phyloP scores from a whole-genome alignment of 2,888 invertebrate species.

The Lepidochrysops patricia region DNA sequence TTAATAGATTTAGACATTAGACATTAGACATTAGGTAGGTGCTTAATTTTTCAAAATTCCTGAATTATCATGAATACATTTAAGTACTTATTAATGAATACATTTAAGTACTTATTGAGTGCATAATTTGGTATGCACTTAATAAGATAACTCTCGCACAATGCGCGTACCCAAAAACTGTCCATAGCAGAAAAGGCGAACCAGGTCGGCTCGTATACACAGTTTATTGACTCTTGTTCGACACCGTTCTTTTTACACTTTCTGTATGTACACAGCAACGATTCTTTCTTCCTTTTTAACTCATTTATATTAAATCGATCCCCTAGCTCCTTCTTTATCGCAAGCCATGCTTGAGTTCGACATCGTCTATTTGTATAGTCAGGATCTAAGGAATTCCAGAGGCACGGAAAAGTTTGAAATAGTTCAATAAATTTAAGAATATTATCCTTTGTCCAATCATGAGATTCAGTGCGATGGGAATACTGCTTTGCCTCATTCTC shows the following conservation, averaged over 20 bases:
- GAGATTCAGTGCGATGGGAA: background rate
- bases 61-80: too few relatives aligned
- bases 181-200: background rate
- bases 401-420: background rate
- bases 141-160: too few relatives aligned
- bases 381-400: background rate
- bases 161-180: background rate
- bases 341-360: background rate
- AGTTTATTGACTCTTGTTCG: background rate
- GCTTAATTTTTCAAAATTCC: too few relatives aligned
- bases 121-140: too few relatives aligned
- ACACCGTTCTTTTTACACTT: background rate
- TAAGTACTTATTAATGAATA: too few relatives aligned
- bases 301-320: background rate
- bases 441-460: background rate
- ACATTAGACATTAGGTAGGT: too few relatives aligned
- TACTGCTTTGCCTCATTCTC: background rate
- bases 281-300: background rate
- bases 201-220: conserved; percentile 2
- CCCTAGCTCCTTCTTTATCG: background rate
- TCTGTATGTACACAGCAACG: background rate
- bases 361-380: background rate
- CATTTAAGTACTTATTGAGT: too few relatives aligned
- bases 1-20: too few relatives aligned
- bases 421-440: background rate